phyloP scores from a whole-genome alignment of 2,113 vertebrate genomes.

The Etheostoma spectabile region DNA sequence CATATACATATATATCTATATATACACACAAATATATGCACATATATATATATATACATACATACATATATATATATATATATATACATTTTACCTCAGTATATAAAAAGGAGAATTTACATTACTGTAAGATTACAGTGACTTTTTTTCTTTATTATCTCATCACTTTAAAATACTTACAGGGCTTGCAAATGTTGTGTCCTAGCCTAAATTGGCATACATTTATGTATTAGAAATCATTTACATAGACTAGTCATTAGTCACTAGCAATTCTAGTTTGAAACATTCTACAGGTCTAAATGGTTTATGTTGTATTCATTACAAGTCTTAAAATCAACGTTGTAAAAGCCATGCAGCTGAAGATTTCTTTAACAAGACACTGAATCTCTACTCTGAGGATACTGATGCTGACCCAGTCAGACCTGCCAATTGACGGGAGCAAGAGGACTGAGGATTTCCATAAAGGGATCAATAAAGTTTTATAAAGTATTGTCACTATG shows the following conservation, averaged over 20 bases:
- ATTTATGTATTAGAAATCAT: not conserved
- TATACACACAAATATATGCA: too few relatives aligned
- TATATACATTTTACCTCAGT: not conserved
- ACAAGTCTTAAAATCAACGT: not conserved
- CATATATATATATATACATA: too few relatives aligned
- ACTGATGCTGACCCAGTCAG: constrained; percentile 20
- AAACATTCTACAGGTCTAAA: constrained; percentile 7
- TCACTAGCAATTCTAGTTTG: not conserved
- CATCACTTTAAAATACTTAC: not conserved
- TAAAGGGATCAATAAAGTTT: constrained; percentile 48
- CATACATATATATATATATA: too few relatives aligned
- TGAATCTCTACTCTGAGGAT: constrained; percentile 21
- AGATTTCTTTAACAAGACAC: constrained; percentile 3
- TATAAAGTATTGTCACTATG: constrained; percentile 16
- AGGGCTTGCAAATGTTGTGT: too few relatives aligned
- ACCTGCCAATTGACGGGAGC: constrained; percentile 4
- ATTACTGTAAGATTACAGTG: not conserved
- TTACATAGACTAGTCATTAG: not conserved
- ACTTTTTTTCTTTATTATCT: not conserved
- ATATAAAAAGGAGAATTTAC: not conserved
- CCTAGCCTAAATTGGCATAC: not conserved
- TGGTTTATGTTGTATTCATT: not conserved
- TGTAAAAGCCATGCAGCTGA: not conserved
- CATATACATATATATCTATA: too few relatives aligned
- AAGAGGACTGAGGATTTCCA: constrained; percentile 38